Percentiles rank a stretch among this genome's conserved stretches.
These are phyloP conservation scores for Tortrix viridana DNA, from an alignment of 2,888 invertebrate genomes.

Conservation along the genomic window DNA sequence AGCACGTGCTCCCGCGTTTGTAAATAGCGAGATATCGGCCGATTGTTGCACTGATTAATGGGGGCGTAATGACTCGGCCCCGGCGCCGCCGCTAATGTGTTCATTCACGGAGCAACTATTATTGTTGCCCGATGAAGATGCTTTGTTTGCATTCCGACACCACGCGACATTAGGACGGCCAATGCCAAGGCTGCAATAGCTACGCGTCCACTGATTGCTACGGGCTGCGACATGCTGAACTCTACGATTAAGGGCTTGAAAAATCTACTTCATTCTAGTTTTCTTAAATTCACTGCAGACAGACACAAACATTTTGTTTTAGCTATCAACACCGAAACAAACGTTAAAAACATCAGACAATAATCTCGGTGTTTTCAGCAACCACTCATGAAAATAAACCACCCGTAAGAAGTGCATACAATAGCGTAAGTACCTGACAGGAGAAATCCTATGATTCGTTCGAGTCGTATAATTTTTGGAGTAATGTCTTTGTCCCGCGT, in stretches of 20 bases:
- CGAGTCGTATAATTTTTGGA: no score
- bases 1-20: constrained; percentile 84
- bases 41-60: constrained; percentile 85
- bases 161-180: constrained; percentile 77
- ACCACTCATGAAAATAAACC: no score
- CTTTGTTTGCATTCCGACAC: constrained; percentile 72
- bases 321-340: neutral
- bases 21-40: constrained; percentile 85
- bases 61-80: constrained; percentile 81
- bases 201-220: constrained; percentile 69
- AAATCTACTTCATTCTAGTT: neutral
- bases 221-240: constrained; percentile 52
- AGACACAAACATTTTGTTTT: neutral
- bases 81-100: constrained; percentile 71
- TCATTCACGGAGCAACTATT: constrained; percentile 81
- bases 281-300: no score
- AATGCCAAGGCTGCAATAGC: constrained; percentile 83
- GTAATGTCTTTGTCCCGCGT: no score
- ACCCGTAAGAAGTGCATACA: no score
- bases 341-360: neutral
- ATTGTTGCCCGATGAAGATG: constrained; percentile 74
- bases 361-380: no score
- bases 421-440: no score
- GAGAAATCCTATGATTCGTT: no score
- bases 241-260: constrained; percentile 6